A percentile compares a stretch with the other conserved stretches of the same genome.
Conservation (phyloP, 2,888 invertebrate genomes). For the Stenodema calcarata region DNA sequence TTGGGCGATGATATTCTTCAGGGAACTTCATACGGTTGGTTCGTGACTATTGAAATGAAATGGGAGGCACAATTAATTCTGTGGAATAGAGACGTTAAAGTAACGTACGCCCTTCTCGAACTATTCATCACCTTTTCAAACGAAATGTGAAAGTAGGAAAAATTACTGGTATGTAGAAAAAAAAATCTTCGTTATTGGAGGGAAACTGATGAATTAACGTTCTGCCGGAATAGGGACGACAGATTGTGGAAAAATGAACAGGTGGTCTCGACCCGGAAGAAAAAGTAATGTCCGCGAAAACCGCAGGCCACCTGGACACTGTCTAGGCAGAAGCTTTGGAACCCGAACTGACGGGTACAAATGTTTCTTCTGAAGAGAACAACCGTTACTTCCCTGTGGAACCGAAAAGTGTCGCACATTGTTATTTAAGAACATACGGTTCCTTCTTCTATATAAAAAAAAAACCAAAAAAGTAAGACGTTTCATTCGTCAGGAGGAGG, state of each 20-base stretch:
- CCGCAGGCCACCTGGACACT: conserved; percentile 28
- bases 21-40: too few species aligned
- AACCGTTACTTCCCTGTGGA: background rate
- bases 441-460: background rate
- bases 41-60: too few species aligned
- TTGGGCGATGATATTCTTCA: too few species aligned
- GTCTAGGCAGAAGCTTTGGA: background rate
- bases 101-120: background rate
- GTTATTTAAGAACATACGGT: conserved; percentile 44
- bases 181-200: background rate
- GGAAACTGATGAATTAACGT: conserved; percentile 31
- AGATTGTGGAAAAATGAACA: conserved; percentile 36
- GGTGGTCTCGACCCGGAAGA: conserved; percentile 11
- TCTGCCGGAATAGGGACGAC: background rate
- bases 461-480: conserved; percentile 22
- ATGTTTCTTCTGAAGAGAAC: background rate
- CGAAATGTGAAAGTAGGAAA: background rate
- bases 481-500: conserved; percentile 44
- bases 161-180: background rate
- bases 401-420: conserved; percentile 40
- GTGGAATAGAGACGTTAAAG: too few species aligned
- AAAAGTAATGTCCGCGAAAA: conserved; percentile 13
- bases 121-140: background rate
- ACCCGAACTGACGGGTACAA: conserved; percentile 28
- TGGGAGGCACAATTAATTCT: too few species aligned